Evolutionary conservation across 2,888 invertebrate genomes (phyloP), one percentile per base, ranked within the genome.

Genomic region (Chouioia cunea): DNA sequence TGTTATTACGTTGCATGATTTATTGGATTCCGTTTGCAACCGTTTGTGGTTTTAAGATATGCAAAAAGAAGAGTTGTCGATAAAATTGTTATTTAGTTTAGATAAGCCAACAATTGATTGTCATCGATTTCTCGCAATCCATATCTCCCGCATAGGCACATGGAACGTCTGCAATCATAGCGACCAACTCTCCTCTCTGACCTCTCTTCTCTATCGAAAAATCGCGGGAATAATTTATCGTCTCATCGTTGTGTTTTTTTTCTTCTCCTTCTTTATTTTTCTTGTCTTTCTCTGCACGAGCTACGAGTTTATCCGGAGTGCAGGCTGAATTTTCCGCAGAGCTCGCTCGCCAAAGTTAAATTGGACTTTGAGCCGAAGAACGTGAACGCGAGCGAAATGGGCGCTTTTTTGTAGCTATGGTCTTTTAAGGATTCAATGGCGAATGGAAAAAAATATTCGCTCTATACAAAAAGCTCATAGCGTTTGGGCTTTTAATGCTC

Each of bases 141-240:
- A n/a, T n/a, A 6, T 6, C 2, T 2, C 27, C 27, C 2, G 27
- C 27, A 27, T 27, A 6, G 27, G n/a, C n/a, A n/a, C n/a, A 27
- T 27, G 6, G 27, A 27, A 27, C 6, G 27, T 27, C 27, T 27
- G 27, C 27, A 27, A 27, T 27, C 2, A 27, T 27, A 2, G 27
- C 3, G 27, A 27, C 6, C 27, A 6, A 6, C 27, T 27, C 6
- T 27, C 27, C 36, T 36, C 36, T 36, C 6, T 64, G 63, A 64
- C 64, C 59, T 16, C 65, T 54, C 65, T 64, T 60, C 57, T 23
- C 50, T 54, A 62, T 70, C 60, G 60, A 70, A 50, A 65, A 65
- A 62, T 70, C 52, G 36, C 4, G 6, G 56, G 57, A 70, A 70
- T 65, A 70, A 65, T 65, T 70, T 65, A 70, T 62, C n/a, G 52